phyloP scores from a whole-genome alignment of 1,140 invertebrate species.

The Maniola jurtina region DNA sequence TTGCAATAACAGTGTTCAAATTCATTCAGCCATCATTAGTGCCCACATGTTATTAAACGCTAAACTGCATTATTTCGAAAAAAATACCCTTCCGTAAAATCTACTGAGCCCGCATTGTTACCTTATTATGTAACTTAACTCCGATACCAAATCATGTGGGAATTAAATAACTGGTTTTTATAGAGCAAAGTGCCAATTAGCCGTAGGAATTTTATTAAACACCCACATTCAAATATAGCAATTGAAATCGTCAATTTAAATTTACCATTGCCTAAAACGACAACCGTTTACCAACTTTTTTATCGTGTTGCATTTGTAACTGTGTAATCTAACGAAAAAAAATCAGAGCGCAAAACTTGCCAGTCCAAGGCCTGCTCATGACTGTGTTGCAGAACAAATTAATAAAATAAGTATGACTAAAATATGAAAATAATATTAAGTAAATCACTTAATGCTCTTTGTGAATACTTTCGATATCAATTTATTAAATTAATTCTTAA shows the following conservation, averaged over 20 bases:
- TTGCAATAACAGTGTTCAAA: no score
- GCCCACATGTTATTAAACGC: no score
- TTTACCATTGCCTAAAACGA: background rate
- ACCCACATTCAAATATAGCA: background rate
- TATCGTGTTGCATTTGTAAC: constrained; percentile 8
- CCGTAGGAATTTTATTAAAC: background rate
- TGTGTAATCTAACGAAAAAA: constrained; percentile 17
- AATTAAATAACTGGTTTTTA: no score
- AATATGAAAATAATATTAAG: background rate
- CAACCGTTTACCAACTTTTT: background rate
- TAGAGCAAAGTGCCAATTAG: no score
- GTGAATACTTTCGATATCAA: no score
- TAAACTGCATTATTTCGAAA: no score
- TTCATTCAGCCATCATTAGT: no score
- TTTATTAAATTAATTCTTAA: no score
- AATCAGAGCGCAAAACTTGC: constrained; percentile 20
- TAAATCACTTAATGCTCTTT: background rate
- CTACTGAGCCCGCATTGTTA: no score
- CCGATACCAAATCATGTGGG: no score
- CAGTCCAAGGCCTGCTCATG: constrained; percentile 18
- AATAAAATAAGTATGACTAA: background rate
- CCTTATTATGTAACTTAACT: no score
- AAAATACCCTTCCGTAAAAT: no score
- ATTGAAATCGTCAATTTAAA: background rate
- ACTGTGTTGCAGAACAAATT: constrained; percentile 11